Conservation (phyloP, 2,888 invertebrate genomes). For the Platycnemis pennipes region DNA sequence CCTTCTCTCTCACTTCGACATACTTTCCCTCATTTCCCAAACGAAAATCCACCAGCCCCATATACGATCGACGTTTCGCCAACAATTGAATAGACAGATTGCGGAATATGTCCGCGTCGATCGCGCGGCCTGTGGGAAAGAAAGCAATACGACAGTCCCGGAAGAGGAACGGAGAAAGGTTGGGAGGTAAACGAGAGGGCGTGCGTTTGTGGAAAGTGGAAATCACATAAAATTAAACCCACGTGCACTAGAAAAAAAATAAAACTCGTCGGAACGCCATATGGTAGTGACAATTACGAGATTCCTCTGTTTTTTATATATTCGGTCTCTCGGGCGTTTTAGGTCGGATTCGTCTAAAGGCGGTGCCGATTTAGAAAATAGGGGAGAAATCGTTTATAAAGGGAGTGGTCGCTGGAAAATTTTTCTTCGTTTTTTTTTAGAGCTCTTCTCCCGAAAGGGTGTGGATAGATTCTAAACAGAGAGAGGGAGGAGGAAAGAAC, state of each 20-base stretch:
- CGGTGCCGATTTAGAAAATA: neutral
- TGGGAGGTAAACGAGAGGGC: too few species aligned
- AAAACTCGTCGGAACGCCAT: neutral
- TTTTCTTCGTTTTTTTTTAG: too few species aligned
- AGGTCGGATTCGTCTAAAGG: neutral
- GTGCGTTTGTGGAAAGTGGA: too few species aligned
- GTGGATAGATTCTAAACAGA: neutral
- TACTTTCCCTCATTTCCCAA: neutral
- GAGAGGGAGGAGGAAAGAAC: neutral
- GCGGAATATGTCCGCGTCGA: neutral
- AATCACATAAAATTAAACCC: neutral
- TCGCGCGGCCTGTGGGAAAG: neutral
- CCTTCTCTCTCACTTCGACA: too few species aligned
- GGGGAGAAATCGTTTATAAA: neutral
- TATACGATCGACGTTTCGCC: neutral
- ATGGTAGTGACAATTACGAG: neutral
- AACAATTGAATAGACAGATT: slow-evolving; percentile 6
- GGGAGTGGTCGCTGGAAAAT: slow-evolving; percentile 1
- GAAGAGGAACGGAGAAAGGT: neutral
- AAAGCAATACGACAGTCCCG: neutral
- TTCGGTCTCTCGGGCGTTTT: neutral
- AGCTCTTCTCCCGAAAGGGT: neutral
- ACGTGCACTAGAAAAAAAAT: neutral
- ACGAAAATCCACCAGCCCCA: neutral
- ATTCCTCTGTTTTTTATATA: neutral